phyloP scores from a whole-genome alignment of 2,113 vertebrate species.

The Phalacrocorax brasilianus region DNA sequence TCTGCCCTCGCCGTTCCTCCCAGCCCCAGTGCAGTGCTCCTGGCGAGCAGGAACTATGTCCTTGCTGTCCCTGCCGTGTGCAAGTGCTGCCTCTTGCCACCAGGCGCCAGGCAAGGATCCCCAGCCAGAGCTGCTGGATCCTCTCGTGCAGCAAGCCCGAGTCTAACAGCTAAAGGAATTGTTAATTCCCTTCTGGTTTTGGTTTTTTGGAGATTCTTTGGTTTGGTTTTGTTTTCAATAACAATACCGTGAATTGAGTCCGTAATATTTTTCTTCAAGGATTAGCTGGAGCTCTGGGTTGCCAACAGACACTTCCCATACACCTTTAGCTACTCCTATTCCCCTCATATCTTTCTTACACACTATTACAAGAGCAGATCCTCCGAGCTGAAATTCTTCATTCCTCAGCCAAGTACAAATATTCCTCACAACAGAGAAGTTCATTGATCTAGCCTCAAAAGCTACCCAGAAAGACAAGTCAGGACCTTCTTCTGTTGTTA shows the following conservation, averaged over 20 bases:
- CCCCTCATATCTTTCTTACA: background rate
- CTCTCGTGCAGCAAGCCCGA: rapidly evolving
- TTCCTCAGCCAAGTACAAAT: background rate
- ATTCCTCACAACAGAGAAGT: background rate
- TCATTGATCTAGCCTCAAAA: conserved; percentile 9
- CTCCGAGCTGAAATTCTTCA: background rate
- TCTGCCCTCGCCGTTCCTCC: background rate
- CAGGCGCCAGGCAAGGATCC: background rate
- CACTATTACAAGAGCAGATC: background rate
- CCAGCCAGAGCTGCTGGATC: background rate
- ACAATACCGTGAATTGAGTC: background rate
- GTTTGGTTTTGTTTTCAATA: background rate
- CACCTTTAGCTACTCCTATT: background rate
- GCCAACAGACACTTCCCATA: background rate
- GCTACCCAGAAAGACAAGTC: background rate
- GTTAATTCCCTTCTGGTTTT: background rate
- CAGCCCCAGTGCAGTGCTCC: rapidly evolving
- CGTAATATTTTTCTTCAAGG: background rate
- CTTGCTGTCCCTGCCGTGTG: background rate
- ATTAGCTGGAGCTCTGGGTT: background rate
- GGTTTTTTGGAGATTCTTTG: background rate
- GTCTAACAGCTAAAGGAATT: background rate
- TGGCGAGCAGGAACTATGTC: background rate
- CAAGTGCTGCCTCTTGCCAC: background rate
- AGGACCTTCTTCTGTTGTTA: conserved; percentile 10